Conservation (phyloP, 2,797 vertebrate species). For the Parotocinclus haroldoi region DNA sequence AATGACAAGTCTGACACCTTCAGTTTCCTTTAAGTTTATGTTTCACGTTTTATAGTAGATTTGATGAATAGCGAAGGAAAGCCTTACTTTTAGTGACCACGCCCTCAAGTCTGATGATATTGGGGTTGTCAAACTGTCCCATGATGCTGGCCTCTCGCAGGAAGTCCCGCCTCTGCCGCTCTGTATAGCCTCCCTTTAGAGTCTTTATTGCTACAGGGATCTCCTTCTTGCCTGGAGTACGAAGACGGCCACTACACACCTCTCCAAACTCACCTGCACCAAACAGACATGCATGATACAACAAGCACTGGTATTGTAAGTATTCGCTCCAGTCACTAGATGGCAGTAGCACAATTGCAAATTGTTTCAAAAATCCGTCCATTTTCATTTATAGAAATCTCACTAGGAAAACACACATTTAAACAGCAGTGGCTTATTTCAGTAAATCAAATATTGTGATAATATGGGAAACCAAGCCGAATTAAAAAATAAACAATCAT, state of each 20-base stretch:
- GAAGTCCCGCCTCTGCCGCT: slow-evolving; percentile 90
- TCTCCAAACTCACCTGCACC: slow-evolving; percentile 93
- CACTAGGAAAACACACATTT: no score
- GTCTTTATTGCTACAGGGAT: slow-evolving; percentile 96
- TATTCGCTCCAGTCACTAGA: slow-evolving; percentile 20
- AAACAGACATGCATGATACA: not conserved
- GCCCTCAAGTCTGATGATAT: slow-evolving; percentile 93
- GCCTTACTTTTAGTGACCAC: slow-evolving; percentile 95
- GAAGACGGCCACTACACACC: slow-evolving; percentile 91
- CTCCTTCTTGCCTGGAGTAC: slow-evolving; percentile 86
- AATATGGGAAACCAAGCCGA: no score
- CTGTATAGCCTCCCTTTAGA: slow-evolving; percentile 91
- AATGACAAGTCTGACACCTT: no score
- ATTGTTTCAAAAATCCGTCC: no score
- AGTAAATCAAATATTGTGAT: no score
- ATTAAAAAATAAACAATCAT: no score
- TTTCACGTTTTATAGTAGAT: no score
- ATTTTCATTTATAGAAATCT: no score
- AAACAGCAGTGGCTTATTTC: no score
- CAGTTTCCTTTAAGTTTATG: no score
- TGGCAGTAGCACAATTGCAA: slow-evolving; percentile 27
- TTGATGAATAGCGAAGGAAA: not conserved
- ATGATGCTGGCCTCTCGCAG: slow-evolving; percentile 95
- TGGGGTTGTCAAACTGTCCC: slow-evolving; percentile 94
- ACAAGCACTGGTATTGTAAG: slow-evolving; percentile 3